Base-by-base conservation (phyloP, 2,888 invertebrate genomes). In the Acrobasis repandana region DNA sequence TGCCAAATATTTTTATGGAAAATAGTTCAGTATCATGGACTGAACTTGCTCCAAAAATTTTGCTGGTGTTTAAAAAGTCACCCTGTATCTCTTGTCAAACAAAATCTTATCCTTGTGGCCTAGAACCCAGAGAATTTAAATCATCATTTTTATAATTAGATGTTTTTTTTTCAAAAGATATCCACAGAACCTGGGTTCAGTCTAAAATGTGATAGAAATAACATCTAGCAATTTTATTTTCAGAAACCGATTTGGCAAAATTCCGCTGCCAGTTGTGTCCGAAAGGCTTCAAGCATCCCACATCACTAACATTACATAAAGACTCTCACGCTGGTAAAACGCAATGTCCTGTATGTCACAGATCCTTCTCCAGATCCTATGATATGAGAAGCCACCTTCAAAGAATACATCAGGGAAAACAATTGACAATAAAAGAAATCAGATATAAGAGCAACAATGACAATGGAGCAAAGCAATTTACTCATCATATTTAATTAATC, bases 301-400 rank as follows among this genome's bases (percentile, higher is more conserved):
- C 93, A 67, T 94, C 94, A 60, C 81, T 94, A 73, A 94, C 93
- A 61, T 85, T 94, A 58, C 94, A 94, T 75, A 94, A 93, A 82
- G 94, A 94, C 76, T 93, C 94, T 52, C 94, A 94, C 70, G 93
- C 93, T 58, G 94, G 94, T 33, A 94, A 94, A 79, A 94, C 94
- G 20, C 93, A 93, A 72, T 94, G 94, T 70, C 94, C 94, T 10
- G 93, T 94, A 58, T 94, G 94, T 70, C 93, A 92, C 67, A 87
- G 94, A 66, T 93, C 93, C 63, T 94, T 94, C 77, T 94, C 94
- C 68, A 84, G 94, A 64, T 94, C 93, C 65, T 94, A 94, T 73
- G 94, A 94, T 68, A 94, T 94, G 94, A 85, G 93, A 67, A 93
- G 93, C 69, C 94, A 94, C 68, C 78, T 94, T 47, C 90, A 93